phyloP scores from a whole-genome alignment of 2,888 invertebrate genomes.

The Thecophora atra region DNA sequence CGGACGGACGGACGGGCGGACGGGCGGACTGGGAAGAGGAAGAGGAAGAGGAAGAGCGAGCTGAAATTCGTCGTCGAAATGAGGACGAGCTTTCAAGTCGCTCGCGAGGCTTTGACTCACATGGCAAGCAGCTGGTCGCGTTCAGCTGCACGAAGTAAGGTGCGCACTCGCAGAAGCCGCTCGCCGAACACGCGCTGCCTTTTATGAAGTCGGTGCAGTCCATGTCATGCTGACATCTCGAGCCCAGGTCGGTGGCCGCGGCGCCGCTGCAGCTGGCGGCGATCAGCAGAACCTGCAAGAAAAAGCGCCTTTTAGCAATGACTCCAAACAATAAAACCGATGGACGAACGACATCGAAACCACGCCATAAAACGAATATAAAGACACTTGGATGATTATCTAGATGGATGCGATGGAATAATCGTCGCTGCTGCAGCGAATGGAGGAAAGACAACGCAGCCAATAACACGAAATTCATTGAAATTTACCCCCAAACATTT shows the following conservation, averaged over 20 bases:
- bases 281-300: slow-evolving; percentile 43
- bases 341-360: no score
- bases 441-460: no score
- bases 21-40: slow-evolving; percentile 4
- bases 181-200: slow-evolving; percentile 65
- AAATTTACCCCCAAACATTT: no score
- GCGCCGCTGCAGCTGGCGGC: neutral
- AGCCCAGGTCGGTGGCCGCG: slow-evolving; percentile 55
- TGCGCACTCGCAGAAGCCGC: slow-evolving; percentile 81
- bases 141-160: slow-evolving; percentile 84
- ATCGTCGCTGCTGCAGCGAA: no score
- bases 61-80: slow-evolving; percentile 20
- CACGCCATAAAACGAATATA: no score
- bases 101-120: slow-evolving; percentile 72
- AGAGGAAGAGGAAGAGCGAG: neutral
- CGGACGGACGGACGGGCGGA: slow-evolving; percentile 10
- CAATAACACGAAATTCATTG: no score
- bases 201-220: slow-evolving; percentile 67
- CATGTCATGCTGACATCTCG: slow-evolving; percentile 67
- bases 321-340: no score
- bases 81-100: slow-evolving; percentile 29
- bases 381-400: no score
- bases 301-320: neutral
- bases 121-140: slow-evolving; percentile 82
- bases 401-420: no score